Evolutionary conservation across 2,888 invertebrate genomes (phyloP).

Genomic region (Cyrtodaria siliqua): DNA sequence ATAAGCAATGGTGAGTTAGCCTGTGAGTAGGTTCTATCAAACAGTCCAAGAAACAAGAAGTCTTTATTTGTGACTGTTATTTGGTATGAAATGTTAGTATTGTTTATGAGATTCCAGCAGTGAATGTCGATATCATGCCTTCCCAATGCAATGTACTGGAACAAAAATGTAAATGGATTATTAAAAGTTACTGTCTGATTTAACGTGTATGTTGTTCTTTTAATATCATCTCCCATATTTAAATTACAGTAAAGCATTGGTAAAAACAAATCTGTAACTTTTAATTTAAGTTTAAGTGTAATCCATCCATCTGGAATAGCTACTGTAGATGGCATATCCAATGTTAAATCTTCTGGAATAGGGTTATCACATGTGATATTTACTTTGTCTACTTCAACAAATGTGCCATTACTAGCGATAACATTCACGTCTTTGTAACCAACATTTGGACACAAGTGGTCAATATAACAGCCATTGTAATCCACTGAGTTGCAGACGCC

Average conservation of each 20-base stretch:
- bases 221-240: constrained; percentile 57
- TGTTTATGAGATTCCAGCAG: constrained; percentile 61
- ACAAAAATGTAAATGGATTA: constrained; percentile 44
- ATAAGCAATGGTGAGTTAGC: constrained; percentile 49
- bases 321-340: constrained; percentile 28
- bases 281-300: constrained; percentile 32
- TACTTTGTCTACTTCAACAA: constrained; percentile 52
- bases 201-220: constrained; percentile 6
- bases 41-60: constrained; percentile 60
- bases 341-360: constrained; percentile 29
- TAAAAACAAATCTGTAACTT: constrained; percentile 31
- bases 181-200: constrained; percentile 48
- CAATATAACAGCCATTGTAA: constrained; percentile 32
- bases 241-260: constrained; percentile 41
- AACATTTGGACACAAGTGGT: constrained; percentile 45
- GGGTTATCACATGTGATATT: constrained; percentile 61
- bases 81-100: constrained; percentile 13
- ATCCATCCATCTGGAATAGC: constrained; percentile 51
- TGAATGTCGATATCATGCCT: constrained; percentile 44
- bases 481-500: constrained; percentile 26
- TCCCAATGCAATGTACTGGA: constrained; percentile 63
- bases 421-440: constrained; percentile 42
- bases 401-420: constrained; percentile 45
- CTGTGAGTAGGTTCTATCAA: constrained; percentile 66
- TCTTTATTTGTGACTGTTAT: constrained; percentile 53